Percentiles rank a stretch among this genome's conserved stretches.
phyloP scores from a whole-genome alignment of 1,140 invertebrate species.

The Drosophila pallidifrons region DNA sequence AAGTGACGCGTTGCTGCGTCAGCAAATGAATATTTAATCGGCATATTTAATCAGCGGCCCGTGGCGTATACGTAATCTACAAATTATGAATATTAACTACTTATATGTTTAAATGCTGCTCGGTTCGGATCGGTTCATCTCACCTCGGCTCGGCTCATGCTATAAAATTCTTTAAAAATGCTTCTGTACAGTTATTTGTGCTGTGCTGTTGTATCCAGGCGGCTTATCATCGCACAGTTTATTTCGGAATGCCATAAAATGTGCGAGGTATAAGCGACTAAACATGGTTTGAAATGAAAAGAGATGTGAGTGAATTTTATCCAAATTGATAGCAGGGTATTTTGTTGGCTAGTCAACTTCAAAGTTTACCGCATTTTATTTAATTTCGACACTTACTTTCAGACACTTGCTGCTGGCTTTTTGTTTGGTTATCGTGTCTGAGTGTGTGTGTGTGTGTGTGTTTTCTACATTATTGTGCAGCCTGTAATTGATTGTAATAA shows the following conservation, averaged over 20 bases:
- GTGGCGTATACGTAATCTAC: constrained; percentile 53
- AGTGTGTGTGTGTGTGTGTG: background rate
- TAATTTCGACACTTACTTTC: constrained; percentile 19
- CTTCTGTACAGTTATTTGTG: background rate
- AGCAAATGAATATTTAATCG: constrained; percentile 82
- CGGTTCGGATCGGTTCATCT: too few relatives aligned
- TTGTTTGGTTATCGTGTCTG: background rate
- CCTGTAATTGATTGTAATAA: constrained; percentile 64
- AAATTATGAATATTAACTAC: constrained; percentile 44
- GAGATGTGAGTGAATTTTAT: background rate
- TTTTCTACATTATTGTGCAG: constrained; percentile 11
- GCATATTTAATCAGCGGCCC: constrained; percentile 63
- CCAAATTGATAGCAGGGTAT: constrained; percentile 5
- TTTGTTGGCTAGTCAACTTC: background rate
- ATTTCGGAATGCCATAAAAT: background rate
- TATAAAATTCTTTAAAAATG: constrained; percentile 1
- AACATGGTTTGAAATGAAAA: background rate
- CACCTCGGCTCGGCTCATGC: background rate
- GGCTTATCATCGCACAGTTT: background rate
- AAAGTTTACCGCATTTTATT: background rate
- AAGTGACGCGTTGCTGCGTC: constrained; percentile 76
- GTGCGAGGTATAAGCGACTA: background rate
- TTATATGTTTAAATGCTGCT: constrained; percentile 5
- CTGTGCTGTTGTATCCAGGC: background rate
- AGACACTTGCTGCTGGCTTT: constrained; percentile 33